Conservation (phyloP, 2,888 invertebrate species). For the Ophonus ardosiacus region DNA sequence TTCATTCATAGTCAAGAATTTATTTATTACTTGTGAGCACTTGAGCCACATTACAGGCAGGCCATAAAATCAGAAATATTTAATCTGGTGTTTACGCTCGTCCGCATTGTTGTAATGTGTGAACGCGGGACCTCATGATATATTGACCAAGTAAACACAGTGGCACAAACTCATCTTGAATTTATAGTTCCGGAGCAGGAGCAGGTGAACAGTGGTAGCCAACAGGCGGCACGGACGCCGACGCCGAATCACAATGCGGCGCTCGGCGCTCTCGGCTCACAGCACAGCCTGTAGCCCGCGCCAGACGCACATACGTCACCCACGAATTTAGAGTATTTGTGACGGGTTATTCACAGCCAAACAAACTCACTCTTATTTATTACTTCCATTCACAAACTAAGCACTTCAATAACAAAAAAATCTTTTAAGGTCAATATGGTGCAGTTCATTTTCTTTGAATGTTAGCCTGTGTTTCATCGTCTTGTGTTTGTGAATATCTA, state of each 20-base stretch:
- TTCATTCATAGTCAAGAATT: conserved; percentile 9
- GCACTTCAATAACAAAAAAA: neutral
- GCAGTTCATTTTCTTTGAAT: no score
- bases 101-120: neutral
- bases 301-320: conserved; percentile 27
- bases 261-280: neutral
- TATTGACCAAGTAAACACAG: conserved; percentile 12
- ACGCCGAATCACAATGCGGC: neutral
- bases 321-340: conserved; percentile 33
- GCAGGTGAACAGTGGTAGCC: conserved; percentile 9
- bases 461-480: no score
- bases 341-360: conserved; percentile 7
- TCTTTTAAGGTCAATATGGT: no score
- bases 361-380: neutral
- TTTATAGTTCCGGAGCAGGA: conserved; percentile 30
- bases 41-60: neutral
- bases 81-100: neutral
- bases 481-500: no score
- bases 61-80: neutral
- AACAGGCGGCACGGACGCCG: neutral
- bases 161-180: conserved; percentile 26
- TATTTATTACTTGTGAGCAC: neutral
- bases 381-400: conserved; percentile 5
- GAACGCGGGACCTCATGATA: neutral
- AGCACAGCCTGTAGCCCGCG: neutral